Evolutionary conservation across 2,888 invertebrate species (phyloP), one percentile per base, ranked within the genome.

Genomic region (Masnerella sp.): DNA sequence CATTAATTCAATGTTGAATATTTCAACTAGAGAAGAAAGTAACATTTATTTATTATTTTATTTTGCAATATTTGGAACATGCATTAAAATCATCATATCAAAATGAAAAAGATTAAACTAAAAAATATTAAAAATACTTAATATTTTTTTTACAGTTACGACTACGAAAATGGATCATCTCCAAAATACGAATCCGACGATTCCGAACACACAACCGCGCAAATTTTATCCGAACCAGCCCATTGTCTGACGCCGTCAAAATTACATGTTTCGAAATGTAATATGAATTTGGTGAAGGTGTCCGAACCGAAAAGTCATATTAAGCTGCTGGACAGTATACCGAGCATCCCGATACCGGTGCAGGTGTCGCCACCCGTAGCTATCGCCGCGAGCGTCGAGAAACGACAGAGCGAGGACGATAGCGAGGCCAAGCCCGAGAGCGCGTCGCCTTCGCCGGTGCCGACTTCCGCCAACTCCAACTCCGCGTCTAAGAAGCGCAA

Each of bases 401-500:
- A 76, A 18, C 76, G 74, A 11, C 82, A 84, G 5, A 81, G 82
- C 15, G 84, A 84, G 12, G 85, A 84, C 5, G 82, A 83, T 45
- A 81, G 74, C 47, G 59, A 36, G 14, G 11, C 18, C 2, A 59
- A 84, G 80, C 28, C 80, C 75, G 80, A 79, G 5, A 81, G 80
- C 34, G 84, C 85, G 30, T 82, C 83, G 1, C 81, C 81, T 0
- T 85, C 85, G 2, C 80, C 85, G 5, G 79, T 77, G 3, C 80
- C 85, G 2, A 81, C 82, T 0, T 28, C 81, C 0, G 73, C 78
- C 0, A 83, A 77, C 40, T 84, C 79, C 2, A 83, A 78, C 59
- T 86, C 86, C 0, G 85, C 86, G 1, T 92, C 92, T 0, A 93
- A 94, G 80, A 95, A 95, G 84, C 91, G 95, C 7, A 95, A 95